A percentile compares a stretch with the other conserved stretches of the same genome.
phyloP scores from a whole-genome alignment of 1,140 invertebrate genomes.

The Hylyphantes graminicola region DNA sequence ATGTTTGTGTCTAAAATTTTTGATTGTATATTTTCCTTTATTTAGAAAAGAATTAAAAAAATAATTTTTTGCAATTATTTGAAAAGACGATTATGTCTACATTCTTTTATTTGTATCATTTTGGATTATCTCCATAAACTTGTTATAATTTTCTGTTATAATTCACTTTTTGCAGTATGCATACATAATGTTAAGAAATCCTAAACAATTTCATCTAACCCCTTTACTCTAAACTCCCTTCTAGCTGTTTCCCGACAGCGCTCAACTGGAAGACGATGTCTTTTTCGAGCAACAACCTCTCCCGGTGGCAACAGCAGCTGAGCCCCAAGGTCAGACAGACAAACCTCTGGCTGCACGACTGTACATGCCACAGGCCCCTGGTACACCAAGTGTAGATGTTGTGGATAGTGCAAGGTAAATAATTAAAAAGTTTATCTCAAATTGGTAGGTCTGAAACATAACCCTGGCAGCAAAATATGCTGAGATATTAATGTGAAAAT shows the following conservation, averaged over 20 bases:
- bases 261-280: slow-evolving; percentile 56
- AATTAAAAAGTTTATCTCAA: not conserved
- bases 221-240: slow-evolving; percentile 6
- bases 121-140: no score
- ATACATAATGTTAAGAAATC: not conserved
- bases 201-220: not conserved
- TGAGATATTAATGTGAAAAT: no score
- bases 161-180: no score
- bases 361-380: slow-evolving; percentile 39
- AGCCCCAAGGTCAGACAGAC: slow-evolving; percentile 36
- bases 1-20: no score
- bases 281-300: slow-evolving; percentile 55
- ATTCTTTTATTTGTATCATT: no score
- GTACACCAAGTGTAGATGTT: slow-evolving; percentile 39
- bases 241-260: slow-evolving; percentile 55
- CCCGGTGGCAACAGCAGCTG: slow-evolving; percentile 11
- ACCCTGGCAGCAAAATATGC: no score
- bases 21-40: no score
- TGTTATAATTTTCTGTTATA: no score
- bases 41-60: no score
- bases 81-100: no score
- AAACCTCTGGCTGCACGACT: slow-evolving; percentile 45
- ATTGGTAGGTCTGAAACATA: no score
- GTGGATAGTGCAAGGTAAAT: slow-evolving; percentile 53
- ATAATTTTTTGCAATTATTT: no score